Conservation (phyloP, 2,888 invertebrate genomes). For the Anodontia alba region DNA sequence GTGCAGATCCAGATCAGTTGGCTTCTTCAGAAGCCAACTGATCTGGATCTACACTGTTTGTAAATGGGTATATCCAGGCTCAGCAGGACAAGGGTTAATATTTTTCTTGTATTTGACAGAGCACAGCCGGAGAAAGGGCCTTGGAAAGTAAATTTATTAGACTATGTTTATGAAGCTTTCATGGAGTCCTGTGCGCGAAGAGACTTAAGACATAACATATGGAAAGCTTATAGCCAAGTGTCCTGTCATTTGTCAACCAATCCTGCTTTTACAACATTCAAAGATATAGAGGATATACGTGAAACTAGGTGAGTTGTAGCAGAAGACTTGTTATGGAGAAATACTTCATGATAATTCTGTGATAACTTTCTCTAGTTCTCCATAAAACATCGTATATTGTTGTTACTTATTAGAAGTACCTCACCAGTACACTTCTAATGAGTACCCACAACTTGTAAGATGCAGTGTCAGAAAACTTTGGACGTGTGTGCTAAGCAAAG, state of each 20-base stretch:
- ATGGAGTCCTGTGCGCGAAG: conserved; percentile 94
- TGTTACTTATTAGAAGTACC: too few species aligned
- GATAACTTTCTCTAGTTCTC: too few species aligned
- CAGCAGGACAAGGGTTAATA: too few species aligned
- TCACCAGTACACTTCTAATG: too few species aligned
- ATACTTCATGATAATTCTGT: too few species aligned
- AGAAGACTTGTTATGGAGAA: neutral
- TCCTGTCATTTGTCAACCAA: conserved; percentile 86
- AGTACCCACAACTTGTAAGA: too few species aligned
- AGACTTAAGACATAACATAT: conserved; percentile 92
- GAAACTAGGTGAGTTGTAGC: conserved; percentile 33
- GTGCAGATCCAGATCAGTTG: conserved; percentile 27
- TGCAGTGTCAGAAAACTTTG: too few species aligned
- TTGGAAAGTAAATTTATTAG: conserved; percentile 44
- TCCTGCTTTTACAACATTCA: conserved; percentile 32
- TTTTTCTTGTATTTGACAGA: neutral
- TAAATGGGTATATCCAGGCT: too few species aligned
- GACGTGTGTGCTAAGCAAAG: too few species aligned
- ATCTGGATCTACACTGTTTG: too few species aligned
- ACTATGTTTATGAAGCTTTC: conserved; percentile 89
- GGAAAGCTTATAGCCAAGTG: conserved; percentile 91
- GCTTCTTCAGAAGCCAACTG: too few species aligned
- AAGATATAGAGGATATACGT: conserved; percentile 40
- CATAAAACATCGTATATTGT: too few species aligned
- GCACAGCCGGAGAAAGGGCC: conserved; percentile 18